Conservation (phyloP, 2,888 invertebrate species). For the Temnothorax ravouxi region DNA sequence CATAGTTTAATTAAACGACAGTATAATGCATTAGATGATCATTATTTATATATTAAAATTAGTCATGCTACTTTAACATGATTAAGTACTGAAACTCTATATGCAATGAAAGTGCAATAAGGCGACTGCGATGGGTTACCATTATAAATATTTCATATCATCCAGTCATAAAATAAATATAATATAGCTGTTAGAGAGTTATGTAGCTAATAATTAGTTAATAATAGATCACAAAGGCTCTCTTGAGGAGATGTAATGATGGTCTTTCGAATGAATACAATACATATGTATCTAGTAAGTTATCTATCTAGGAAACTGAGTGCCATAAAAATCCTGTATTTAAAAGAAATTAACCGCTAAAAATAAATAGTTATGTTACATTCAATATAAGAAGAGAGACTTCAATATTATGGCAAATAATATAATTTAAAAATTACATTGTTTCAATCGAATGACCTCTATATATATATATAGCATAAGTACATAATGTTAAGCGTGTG, state of each 20-base stretch:
- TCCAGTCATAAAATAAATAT: constrained; percentile 80
- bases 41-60: constrained; percentile 61
- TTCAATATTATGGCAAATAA: constrained; percentile 50
- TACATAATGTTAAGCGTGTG: constrained; percentile 64
- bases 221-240: constrained; percentile 66
- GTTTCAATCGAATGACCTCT: constrained; percentile 66
- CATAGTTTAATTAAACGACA: constrained; percentile 34
- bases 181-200: constrained; percentile 67
- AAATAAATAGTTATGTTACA: constrained; percentile 51
- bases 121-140: constrained; percentile 82
- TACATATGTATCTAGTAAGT: constrained; percentile 59
- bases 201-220: constrained; percentile 57
- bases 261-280: constrained; percentile 68
- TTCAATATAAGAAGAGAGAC: constrained; percentile 44
- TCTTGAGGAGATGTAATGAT: constrained; percentile 61
- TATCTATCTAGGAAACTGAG: constrained; percentile 61
- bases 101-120: constrained; percentile 82
- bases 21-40: constrained; percentile 25
- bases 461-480: constrained; percentile 58
- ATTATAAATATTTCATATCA: constrained; percentile 81
- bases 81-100: constrained; percentile 69
- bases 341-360: constrained; percentile 40
- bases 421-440: constrained; percentile 57
- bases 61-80: constrained; percentile 65
- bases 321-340: constrained; percentile 69